These are phyloP conservation scores for Zalophus californianus DNA, from an alignment of 2,797 vertebrate species.

Conservation along the genomic window DNA sequence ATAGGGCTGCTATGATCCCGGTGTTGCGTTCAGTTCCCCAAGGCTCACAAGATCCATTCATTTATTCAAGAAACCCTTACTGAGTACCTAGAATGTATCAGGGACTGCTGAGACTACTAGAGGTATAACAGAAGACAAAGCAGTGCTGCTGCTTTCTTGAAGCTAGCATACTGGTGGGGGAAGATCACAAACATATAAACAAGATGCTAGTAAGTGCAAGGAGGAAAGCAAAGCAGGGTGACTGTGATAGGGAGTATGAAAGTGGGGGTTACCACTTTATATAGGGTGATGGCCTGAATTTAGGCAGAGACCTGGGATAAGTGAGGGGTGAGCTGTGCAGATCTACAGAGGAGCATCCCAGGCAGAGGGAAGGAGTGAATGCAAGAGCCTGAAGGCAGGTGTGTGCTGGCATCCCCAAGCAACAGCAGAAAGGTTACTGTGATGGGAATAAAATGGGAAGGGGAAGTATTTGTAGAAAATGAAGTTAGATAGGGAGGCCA, in stretches of 20 bases:
- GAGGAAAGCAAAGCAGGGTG: neutral
- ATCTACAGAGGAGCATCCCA: neutral
- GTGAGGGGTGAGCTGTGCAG: neutral
- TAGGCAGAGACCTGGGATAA: neutral
- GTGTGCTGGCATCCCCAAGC: neutral
- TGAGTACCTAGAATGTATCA: neutral
- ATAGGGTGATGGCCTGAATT: neutral
- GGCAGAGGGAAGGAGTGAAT: neutral
- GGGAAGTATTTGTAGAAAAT: neutral
- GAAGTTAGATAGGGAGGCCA: neutral
- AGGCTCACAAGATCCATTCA: neutral
- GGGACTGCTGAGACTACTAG: neutral
- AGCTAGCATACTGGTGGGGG: neutral
- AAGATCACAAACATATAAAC: neutral
- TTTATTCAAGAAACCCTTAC: constrained; percentile 19
- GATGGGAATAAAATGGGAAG: neutral
- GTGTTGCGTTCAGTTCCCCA: neutral
- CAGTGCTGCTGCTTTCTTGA: neutral
- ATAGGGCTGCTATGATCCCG: neutral
- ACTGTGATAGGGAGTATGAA: no score
- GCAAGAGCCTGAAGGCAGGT: neutral
- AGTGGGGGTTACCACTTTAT: neutral
- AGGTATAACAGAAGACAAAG: neutral
- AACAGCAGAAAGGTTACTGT: neutral
- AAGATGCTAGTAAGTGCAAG: neutral